Evolutionary conservation across 2,888 invertebrate species (phyloP).

Genomic region (Andrena haemorrhoa): DNA sequence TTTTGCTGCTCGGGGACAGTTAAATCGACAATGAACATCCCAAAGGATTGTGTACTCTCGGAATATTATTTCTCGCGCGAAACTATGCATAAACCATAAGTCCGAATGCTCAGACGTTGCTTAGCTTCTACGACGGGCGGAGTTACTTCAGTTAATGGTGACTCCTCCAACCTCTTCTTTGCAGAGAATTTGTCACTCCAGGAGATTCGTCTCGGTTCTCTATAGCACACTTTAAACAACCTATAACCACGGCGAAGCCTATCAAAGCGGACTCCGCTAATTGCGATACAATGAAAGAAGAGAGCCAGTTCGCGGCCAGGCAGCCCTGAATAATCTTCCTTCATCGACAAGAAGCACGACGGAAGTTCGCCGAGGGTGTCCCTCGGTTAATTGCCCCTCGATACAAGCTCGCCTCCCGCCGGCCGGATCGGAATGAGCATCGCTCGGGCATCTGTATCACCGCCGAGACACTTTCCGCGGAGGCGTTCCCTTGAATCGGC

Average conservation of each 20-base stretch:
- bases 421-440: conserved; percentile 36
- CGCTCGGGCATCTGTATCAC: conserved; percentile 11
- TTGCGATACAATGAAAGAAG: not conserved
- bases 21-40: conserved; percentile 1
- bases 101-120: no score
- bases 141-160: no score
- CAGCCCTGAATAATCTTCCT: conserved; percentile 15
- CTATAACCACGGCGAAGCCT: no score
- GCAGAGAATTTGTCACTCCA: no score
- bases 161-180: no score
- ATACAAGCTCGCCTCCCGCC: conserved; percentile 31
- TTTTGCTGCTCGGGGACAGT: not conserved
- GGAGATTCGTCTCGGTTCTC: no score
- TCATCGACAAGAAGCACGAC: not conserved
- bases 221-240: no score
- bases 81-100: not conserved
- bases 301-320: not conserved
- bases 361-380: conserved; percentile 44
- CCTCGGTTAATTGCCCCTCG: conserved; percentile 57
- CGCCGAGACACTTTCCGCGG: conserved; percentile 8
- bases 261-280: not conserved
- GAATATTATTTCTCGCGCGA: not conserved
- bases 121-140: no score
- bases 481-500: conserved; percentile 53
- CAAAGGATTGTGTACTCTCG: not conserved